Percentiles rank a stretch among this genome's conserved stretches.
phyloP scores from a whole-genome alignment of 2,797 vertebrate species.

The Gallinago solitaria region DNA sequence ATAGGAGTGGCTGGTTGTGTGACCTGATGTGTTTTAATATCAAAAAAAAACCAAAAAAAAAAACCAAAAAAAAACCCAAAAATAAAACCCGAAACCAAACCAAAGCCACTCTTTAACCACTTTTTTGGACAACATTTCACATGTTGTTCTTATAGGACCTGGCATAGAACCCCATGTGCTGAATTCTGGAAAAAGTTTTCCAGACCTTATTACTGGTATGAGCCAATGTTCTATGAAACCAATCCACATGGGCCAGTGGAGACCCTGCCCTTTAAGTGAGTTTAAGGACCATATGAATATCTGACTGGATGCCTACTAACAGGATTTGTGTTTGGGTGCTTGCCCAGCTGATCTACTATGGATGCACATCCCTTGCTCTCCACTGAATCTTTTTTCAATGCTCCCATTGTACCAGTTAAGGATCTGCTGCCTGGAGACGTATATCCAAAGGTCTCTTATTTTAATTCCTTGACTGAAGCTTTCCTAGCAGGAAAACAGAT shows the following conservation, averaged over 20 bases:
- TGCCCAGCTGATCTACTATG: not conserved
- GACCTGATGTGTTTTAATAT: accelerated
- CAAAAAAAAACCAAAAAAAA: not conserved
- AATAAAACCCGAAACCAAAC: too few relatives aligned
- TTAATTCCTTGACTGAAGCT: not conserved
- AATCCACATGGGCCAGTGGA: not conserved
- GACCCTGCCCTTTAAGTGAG: accelerated
- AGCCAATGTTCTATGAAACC: not conserved
- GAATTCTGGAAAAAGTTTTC: not conserved
- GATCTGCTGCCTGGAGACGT: not conserved
- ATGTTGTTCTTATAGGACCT: not conserved
- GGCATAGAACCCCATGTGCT: not conserved
- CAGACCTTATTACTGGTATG: not conserved
- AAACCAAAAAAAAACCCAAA: too few relatives aligned
- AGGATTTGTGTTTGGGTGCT: not conserved
- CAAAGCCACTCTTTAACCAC: too few relatives aligned
- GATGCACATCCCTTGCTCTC: not conserved
- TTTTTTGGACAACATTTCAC: not conserved
- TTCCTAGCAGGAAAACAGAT: not conserved
- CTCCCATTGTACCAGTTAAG: not conserved
- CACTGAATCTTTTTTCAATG: not conserved
- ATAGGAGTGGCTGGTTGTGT: not conserved
- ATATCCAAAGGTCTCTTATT: not conserved
- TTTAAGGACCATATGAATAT: not conserved
- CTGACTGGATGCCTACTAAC: not conserved